Base-by-base conservation (phyloP, 2,888 invertebrate species). In the Ferdinandea cuprea region DNA sequence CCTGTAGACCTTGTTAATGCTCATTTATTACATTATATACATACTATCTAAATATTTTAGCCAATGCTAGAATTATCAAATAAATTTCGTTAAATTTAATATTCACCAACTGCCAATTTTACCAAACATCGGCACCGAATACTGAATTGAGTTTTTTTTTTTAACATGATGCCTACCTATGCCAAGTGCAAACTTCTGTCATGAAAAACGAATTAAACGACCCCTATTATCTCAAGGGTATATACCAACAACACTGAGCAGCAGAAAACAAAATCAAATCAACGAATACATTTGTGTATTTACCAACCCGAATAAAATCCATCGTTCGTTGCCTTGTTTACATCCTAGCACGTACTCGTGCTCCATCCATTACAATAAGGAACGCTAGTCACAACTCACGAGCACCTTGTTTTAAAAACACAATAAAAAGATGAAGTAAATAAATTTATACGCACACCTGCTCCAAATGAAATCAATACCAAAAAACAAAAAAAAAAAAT, bases 391-490 rank as follows among this genome's bases (percentile, higher is more conserved):
- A 48, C 25, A 25, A 25, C 25, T 6, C 30, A 30, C 52, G 21
- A 8, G 17, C 17, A 21, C 30, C n/a, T 54, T 44, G 58, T 40
- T 40, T 8, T 32, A 50, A 11, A 37, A 58, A 30, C 46, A 69
- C 40, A 48, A 32, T 40, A 50, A 58, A 37, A 50, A 19, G 40
- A 15, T 30, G 32, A 50, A 42, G 58, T 50, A 52, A 61, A 44
- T 40, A 52, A 71, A 71, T 52, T 59, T 52, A 50, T 61, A 8
- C 13, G n/a, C 8, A 61, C 71, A 71, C 61, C 71, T 71, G 71
- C 50, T 52, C 4, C 30, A 71, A 58, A 28, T 6, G 32, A 42
- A 71, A 61, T 71, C 59, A 71, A 71, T 61, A 61, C 11, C 40
- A 3, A 25, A 56, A 48, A 35, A 56, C 13, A 32, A 3, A n/a